Base-by-base conservation (phyloP, 1,140 invertebrate genomes). In the Pseudomyrmex cubaensis region DNA sequence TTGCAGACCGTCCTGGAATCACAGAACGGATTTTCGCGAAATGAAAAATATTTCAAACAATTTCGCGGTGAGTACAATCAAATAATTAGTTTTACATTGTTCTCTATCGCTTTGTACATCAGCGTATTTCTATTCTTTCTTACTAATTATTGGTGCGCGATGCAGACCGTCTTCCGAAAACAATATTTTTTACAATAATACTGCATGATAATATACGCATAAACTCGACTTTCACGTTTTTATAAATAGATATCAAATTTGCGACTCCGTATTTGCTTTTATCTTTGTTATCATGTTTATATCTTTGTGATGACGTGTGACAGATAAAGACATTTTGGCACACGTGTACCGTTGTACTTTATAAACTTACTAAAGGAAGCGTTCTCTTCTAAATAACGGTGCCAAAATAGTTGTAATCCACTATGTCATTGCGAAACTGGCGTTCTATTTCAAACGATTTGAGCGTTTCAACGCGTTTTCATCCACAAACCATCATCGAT, bases 1-100 rank as follows among this genome's bases (percentile, higher is more conserved):
- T 94, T 97, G 90, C 95, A 96, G 90, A 92, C 95, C 20, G 94
- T 97, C 75, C 89, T 96, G 64, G 93, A 95, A 22, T 92, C 94
- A 44, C 92, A 93, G 66, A 91, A 91, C 85, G 91, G 90, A 90
- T 91, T 92, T 84, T 89, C 90, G 76, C 90, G 90, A 67, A 87
- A 91, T 44, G 93, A 93, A 82, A 94, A 93, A 87, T 92, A 93
- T 89, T 83, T 87, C 86, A 94, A 93, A 87, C 93, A 94, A 92
- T 89, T 94, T 80, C 91, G 91, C 84, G 92, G 94, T 94, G 82
- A 94, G 94, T 94, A 93, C 84, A 80, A 70, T 59, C 54, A 82
- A 66, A 75, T 56, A 83, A 69, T 70, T n/a, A 50, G 74, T 57
- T 59, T 66, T 22, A 78, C 59, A 20, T 85, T 70, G 25, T 63